Percentiles rank a stretch among this genome's conserved stretches.
phyloP scores from a whole-genome alignment of 2,888 invertebrate species.

The Eretmocerus hayati region DNA sequence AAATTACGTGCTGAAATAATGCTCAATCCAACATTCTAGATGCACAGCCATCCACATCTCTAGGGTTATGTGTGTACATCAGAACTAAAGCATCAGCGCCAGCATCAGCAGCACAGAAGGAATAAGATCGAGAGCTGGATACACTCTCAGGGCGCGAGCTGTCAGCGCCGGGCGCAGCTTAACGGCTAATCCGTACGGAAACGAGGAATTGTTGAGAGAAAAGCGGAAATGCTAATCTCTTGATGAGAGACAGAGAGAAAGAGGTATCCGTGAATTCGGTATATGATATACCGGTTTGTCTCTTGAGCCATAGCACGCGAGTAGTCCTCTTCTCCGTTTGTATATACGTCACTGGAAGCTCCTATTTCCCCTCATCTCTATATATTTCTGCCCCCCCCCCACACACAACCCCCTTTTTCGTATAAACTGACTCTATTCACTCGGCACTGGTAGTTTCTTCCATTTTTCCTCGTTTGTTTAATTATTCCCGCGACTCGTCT shows the following conservation, averaged over 20 bases:
- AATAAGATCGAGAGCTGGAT: constrained; percentile 29
- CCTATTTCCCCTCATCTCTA: constrained; percentile 15
- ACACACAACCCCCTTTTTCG: not conserved
- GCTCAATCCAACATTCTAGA: constrained; percentile 36
- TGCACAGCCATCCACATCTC: too few species aligned
- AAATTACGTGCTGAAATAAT: constrained; percentile 42
- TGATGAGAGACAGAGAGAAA: constrained; percentile 43
- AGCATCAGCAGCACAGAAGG: too few species aligned
- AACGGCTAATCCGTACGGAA: constrained; percentile 44
- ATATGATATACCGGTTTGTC: constrained; percentile 23
- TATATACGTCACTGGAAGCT: constrained; percentile 23
- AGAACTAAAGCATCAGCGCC: too few species aligned
- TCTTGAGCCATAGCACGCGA: constrained; percentile 27
- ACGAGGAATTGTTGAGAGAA: constrained; percentile 44
- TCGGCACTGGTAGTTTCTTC: not conserved
- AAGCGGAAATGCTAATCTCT: constrained; percentile 46
- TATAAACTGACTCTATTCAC: not conserved
- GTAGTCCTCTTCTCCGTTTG: constrained; percentile 23
- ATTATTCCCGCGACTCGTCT: not conserved
- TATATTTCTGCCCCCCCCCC: not conserved
- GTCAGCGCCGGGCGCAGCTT: constrained; percentile 36
- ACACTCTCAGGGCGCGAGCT: constrained; percentile 18
- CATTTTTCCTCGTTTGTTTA: constrained; percentile 6
- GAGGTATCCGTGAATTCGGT: constrained; percentile 17
- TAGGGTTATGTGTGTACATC: constrained; percentile 13